These are phyloP conservation scores for Phocides pigmalion DNA, from an alignment of 1,140 invertebrate genomes.

Conservation along the genomic window DNA sequence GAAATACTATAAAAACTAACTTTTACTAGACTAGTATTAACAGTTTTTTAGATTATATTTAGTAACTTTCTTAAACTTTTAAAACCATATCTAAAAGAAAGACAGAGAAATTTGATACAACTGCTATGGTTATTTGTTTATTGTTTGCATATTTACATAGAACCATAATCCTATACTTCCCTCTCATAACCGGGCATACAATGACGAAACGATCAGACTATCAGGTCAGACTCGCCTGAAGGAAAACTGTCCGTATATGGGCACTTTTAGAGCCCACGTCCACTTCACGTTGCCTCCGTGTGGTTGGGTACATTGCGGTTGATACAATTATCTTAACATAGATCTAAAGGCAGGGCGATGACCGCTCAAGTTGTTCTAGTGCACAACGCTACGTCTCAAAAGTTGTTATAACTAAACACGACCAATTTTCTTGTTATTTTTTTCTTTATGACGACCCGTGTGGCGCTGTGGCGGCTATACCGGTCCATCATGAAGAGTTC, in stretches of 20 bases:
- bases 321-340: constrained; percentile 79
- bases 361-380: constrained; percentile 62
- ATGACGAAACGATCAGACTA: constrained; percentile 30
- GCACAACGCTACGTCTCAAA: constrained; percentile 49
- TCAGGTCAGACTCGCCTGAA: constrained; percentile 29
- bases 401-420: constrained; percentile 39
- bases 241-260: constrained; percentile 35
- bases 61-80: too few relatives aligned
- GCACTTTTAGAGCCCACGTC: constrained; percentile 37
- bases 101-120: too few relatives aligned
- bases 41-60: too few relatives aligned
- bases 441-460: too few relatives aligned
- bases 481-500: too few relatives aligned
- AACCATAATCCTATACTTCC: constrained; percentile 30
- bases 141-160: constrained; percentile 8
- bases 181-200: constrained; percentile 28
- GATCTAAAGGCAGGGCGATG: constrained; percentile 68
- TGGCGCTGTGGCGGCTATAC: too few relatives aligned
- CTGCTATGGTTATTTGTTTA: too few relatives aligned
- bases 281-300: constrained; percentile 44
- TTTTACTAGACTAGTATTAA: too few relatives aligned
- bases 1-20: too few relatives aligned
- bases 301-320: constrained; percentile 70
- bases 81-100: too few relatives aligned
- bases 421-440: constrained; percentile 32